Evolutionary conservation across 2,797 vertebrate genomes (phyloP), one percentile per base, ranked within the genome.

Genomic region (Protosalanx chinensis): DNA sequence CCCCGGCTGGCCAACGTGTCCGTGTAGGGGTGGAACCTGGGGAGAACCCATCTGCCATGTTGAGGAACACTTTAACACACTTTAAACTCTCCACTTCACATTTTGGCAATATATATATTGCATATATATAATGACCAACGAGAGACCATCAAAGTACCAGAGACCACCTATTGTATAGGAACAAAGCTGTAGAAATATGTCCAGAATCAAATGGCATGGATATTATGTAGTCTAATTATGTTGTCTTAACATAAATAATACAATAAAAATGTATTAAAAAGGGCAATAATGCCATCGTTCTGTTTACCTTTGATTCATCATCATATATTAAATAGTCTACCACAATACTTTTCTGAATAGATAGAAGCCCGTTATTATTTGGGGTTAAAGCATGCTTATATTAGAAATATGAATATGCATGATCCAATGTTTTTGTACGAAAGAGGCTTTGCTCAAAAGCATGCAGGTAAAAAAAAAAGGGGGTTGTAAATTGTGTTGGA

Each of bases 1-100:
- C 96, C 95, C 0, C 91, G 94, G 56, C 85, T 93, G 77, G 91
- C 92, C 67, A 93, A 93, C 41, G 93, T 93, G 77, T 90, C 92
- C 7, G 91, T 93, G 73, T 93, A 76, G 84, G 8, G 56, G 58
- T 37, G 2, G 12, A 27, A 27, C 23, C 23, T 27, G 23, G 23
- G 23, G 23, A 27, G 23, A 27, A 27, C 23, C 23, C 63, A 3
- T 46, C 35, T 46, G 41, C 33, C 20, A 64, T 20, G 13, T 15
- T 57, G 13, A 20, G 51, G 51, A n/a, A 8, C 51, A 51, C 59
- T 12, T 74, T 32, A 29, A 16, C 10, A 51, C n/a, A 65, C 57
- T 56, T 56, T 56, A 16, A 56, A 56, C 51, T 4, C 51, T 56
- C 18, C 51, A 27, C 18, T 16, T n/a, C 15, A 16, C 51, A 16